Percentiles rank a stretch among this genome's conserved stretches.
phyloP scores from a whole-genome alignment of 2,888 invertebrate species.

The Stictocephala bisonia region DNA sequence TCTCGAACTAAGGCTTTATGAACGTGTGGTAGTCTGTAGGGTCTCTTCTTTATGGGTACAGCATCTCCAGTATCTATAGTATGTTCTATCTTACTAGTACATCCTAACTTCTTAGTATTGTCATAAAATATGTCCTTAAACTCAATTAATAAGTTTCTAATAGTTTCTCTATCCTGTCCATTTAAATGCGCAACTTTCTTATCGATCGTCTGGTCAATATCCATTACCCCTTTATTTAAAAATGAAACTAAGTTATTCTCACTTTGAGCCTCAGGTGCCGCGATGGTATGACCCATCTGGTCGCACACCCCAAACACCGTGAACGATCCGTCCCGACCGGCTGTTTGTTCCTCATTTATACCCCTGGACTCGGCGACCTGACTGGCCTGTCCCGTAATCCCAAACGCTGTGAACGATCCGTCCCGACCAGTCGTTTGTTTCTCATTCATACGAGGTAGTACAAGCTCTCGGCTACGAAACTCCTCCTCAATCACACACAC shows the following conservation, averaged over 20 bases:
- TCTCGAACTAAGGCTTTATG: constrained; percentile 10
- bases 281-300: too few species aligned
- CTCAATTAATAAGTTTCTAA: not conserved
- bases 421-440: too few species aligned
- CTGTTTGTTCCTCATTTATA: too few species aligned
- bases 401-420: too few species aligned
- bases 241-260: not conserved
- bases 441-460: too few species aligned
- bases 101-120: not conserved
- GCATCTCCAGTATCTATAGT: constrained; percentile 27
- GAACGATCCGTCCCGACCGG: too few species aligned
- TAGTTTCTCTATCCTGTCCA: not conserved
- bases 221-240: not conserved
- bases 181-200: constrained; percentile 13
- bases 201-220: constrained; percentile 9
- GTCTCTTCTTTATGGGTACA: constrained; percentile 7
- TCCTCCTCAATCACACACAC: constrained; percentile 4
- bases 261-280: not conserved
- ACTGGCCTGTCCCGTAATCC: too few species aligned
- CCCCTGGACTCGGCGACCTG: too few species aligned
- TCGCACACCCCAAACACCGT: too few species aligned
- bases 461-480: not conserved
- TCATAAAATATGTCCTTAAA: constrained; percentile 34
- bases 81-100: constrained; percentile 31
- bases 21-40: constrained; percentile 27